Evolutionary conservation across 2,888 invertebrate genomes (phyloP), one percentile per base, ranked within the genome.

Genomic region (Cryptus armator): DNA sequence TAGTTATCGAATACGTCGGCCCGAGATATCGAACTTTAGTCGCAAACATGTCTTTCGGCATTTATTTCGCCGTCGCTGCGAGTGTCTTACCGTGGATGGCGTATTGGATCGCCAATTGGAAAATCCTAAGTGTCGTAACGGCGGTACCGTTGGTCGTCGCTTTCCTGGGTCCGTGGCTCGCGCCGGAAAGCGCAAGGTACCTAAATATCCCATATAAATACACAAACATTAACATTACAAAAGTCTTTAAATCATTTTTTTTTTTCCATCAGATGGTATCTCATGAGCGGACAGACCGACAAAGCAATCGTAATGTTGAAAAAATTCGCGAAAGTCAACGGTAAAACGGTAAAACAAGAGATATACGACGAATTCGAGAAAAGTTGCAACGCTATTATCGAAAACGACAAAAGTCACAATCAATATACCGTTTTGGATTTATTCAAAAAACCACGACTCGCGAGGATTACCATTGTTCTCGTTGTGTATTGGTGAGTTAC

Each of bases 21-120:
- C 98, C 98, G 43, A 97, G 97, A 94, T 98, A 98, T 96, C 95
- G 98, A 67, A 98, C 98, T 0, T 96, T 98, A 90, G 97, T 98
- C 0, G 98, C 98, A 14, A 98, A 98, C 93, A 97, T 98, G 97
- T 98, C 98, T 0, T 98, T 98, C 67, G 98, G 98, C 0, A 94
- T 98, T 32, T 98, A 98, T 95, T 98, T 98, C 94, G 98, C 98
- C 0, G 94, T 96, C 74, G 98, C 97, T 4, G 96, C 98, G 0
- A 96, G 97, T 19, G 92, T 97, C 4, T 92, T 98, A 74, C 98
- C 98, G 0, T 98, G 98, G 98, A 96, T 98, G 59, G 98, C 98
- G 0, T 95, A 97, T 86, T 97, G 95, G 94, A 95, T 98, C 14
- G 96, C 96, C 1, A 96, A 98, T 91, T 98, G 98, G 98, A 95